phyloP scores from a whole-genome alignment of 2,797 vertebrate genomes.

The Graptemys geographica region DNA sequence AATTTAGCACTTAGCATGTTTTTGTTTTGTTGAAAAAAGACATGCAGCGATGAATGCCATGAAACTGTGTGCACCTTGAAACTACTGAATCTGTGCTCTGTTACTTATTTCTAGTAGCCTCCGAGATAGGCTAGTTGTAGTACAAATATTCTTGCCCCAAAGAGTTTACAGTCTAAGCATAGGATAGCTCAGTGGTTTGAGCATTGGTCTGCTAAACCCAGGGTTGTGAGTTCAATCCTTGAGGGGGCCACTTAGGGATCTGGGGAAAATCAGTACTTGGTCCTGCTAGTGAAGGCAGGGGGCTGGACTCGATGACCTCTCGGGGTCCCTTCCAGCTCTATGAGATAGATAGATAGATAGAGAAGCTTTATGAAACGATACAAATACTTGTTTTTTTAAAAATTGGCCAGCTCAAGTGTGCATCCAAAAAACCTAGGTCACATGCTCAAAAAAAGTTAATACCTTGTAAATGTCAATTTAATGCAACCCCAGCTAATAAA shows the following conservation, averaged over 20 bases:
- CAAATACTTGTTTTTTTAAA: neutral
- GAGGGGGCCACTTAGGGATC: no score
- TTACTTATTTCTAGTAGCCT: neutral
- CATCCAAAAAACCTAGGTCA: neutral
- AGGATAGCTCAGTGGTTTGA: no score
- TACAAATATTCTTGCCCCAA: neutral
- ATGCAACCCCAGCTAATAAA: conserved; percentile 68
- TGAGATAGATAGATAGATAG: no score
- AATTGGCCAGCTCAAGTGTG: neutral
- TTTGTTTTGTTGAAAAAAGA: neutral
- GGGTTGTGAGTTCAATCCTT: no score
- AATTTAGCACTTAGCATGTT: neutral
- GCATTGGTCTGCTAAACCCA: no score
- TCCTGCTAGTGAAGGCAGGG: no score
- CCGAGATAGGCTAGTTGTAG: neutral
- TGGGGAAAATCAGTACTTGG: no score
- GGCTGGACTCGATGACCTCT: no score
- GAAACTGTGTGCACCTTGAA: neutral
- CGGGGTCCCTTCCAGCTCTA: no score
- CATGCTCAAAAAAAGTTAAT: conserved; percentile 48
- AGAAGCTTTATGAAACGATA: neutral
- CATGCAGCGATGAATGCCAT: neutral
- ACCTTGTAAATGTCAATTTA: conserved; percentile 65
- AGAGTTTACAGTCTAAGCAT: neutral
- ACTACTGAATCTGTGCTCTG: neutral